Base-by-base conservation (phyloP, 2,797 vertebrate genomes). In the Enteromius mattozi region DNA sequence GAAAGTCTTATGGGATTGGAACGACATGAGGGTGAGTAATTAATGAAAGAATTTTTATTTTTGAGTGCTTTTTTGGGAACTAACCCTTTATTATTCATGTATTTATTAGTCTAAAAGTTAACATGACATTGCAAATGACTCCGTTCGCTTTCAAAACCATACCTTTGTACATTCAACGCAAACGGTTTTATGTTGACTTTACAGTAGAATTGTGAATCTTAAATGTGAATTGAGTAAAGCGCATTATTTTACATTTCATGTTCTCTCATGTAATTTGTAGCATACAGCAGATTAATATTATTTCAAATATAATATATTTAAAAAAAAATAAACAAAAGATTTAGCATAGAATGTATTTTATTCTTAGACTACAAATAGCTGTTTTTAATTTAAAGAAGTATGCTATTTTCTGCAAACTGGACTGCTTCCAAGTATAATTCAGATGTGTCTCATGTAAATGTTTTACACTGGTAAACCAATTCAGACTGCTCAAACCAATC, bases 261-360 rank as follows among this genome's bases (percentile, higher is more conserved):
- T 72, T 61, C 30, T 33, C 33, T 81, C 10, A 45, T 45, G 40
- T 71, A 6, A 49, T 49, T 74, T 82, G 40, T 82, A 74, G 80
- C 80, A 82, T 47, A 47, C 7, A 33, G 27, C 40, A 72, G 40
- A 82, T 63, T 72, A 45, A 12, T 35, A 16, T 63, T 16, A 74
- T 21, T 40, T 40, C 7, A 40, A 8, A 40, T 40, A 37, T 1
- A 12, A 33, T n/a, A 51, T 37, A 54, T 59, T 40, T 24, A 2
- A 35, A 30, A 54, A 13, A 76, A 59, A 76, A 56, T 0, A 54
- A 75, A 75, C 19, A 3, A 45, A 71, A 72, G 1, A 37, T 33
- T 24, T 76, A 56, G 51, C 21, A 59, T 59, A 56, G 74, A 76
- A 24, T 59, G 51, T 59, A 40, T 75, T 35, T 72, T 75, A 33